phyloP scores from a whole-genome alignment of 1,140 invertebrate genomes.

The Atta texana region DNA sequence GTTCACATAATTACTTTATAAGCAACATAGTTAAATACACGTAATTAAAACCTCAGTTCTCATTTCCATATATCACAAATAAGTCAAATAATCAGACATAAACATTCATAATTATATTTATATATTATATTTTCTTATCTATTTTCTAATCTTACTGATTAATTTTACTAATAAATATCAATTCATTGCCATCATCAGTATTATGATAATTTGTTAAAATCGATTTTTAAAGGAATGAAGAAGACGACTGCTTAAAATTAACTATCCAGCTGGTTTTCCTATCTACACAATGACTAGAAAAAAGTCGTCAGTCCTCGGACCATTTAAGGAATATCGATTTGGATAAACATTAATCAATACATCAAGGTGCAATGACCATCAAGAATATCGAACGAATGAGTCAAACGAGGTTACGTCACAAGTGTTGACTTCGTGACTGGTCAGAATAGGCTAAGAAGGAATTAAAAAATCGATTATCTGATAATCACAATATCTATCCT shows the following conservation, averaged over 20 bases:
- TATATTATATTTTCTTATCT: too few relatives aligned
- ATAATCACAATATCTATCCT: slow-evolving; percentile 44
- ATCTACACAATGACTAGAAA: neutral
- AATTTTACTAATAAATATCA: neutral
- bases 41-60: neutral
- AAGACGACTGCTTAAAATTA: slow-evolving; percentile 6
- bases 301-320: neutral
- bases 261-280: neutral
- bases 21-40: neutral
- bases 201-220: slow-evolving; percentile 4
- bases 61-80: neutral
- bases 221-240: neutral
- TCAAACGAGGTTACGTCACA: slow-evolving; percentile 50
- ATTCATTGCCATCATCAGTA: neutral
- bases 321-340: slow-evolving; percentile 5
- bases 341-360: slow-evolving; percentile 37
- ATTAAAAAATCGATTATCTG: slow-evolving; percentile 40
- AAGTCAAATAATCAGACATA: neutral
- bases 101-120: neutral
- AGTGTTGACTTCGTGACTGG: slow-evolving; percentile 41
- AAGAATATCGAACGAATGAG: slow-evolving; percentile 5
- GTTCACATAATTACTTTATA: neutral
- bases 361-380: neutral
- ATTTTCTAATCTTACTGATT: neutral
- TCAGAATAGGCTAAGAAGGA: slow-evolving; percentile 4